Percentiles rank a stretch among this genome's conserved stretches.
Evolutionary conservation across 2,113 vertebrate species (phyloP).

Genomic region (Saguinus imperator): DNA sequence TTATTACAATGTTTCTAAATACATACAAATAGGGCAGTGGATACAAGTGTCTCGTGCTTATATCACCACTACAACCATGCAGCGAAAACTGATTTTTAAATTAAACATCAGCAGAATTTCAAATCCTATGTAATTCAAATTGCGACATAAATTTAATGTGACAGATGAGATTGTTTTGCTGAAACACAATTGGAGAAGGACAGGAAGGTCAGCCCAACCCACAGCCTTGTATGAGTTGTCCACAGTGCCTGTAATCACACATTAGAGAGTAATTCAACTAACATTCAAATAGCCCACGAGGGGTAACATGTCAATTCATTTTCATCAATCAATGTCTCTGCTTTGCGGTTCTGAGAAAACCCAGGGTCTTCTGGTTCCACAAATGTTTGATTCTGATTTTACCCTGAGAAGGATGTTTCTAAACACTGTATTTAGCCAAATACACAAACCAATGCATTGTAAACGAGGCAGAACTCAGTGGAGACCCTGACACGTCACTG

Average conservation of each 20-base stretch:
- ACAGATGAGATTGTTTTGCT: neutral
- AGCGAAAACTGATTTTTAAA: neutral
- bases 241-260: neutral
- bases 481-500: accelerated
- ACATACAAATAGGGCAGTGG: accelerated
- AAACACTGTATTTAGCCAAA: neutral
- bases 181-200: neutral
- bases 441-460: accelerated
- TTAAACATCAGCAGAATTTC: neutral
- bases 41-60: neutral
- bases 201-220: neutral
- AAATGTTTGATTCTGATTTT: neutral
- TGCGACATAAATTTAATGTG: neutral
- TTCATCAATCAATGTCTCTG: slow-evolving; percentile 36
- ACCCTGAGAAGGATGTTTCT: neutral
- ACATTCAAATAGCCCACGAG: neutral
- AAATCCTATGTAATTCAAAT: neutral
- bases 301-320: neutral
- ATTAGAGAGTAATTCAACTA: neutral
- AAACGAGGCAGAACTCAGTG: accelerated
- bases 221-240: neutral
- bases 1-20: neutral
- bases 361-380: neutral
- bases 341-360: neutral
- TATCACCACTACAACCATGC: neutral